Conservation (phyloP, 1,140 invertebrate genomes). For the Drosophila elegans region DNA sequence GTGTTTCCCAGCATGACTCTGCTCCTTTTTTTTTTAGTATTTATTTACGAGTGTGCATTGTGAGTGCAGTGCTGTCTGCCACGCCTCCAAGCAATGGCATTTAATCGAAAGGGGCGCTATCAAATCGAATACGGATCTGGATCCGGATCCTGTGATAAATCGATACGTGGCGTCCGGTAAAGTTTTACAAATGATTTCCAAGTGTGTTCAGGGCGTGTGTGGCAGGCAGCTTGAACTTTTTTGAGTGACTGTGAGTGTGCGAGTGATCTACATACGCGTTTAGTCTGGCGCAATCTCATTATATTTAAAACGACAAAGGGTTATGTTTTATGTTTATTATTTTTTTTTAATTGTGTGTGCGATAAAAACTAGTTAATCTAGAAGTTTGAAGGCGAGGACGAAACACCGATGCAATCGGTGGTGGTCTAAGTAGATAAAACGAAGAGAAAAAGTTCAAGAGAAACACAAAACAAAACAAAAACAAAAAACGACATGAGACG, state of each 20-base stretch:
- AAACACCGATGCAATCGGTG: constrained; percentile 51
- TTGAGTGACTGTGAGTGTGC: constrained; percentile 35
- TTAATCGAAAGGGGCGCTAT: constrained; percentile 37
- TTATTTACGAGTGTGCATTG: constrained; percentile 38
- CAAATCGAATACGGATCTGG: background rate
- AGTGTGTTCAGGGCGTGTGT: constrained; percentile 29
- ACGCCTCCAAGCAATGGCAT: constrained; percentile 50
- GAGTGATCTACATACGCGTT: constrained; percentile 25
- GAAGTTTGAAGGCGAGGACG: background rate
- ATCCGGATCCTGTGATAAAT: constrained; percentile 20
- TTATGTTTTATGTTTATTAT: constrained; percentile 31
- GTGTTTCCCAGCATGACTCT: constrained; percentile 37
- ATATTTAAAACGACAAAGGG: constrained; percentile 43
- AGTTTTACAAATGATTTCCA: constrained; percentile 25
- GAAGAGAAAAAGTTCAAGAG: constrained; percentile 16
- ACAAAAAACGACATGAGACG: constrained; percentile 7
- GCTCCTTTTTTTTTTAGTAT: constrained; percentile 35
- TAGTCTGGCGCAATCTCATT: constrained; percentile 71
- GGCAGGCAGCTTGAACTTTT: constrained; percentile 12
- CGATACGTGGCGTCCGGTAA: background rate
- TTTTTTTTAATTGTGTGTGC: constrained; percentile 18
- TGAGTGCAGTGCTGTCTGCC: constrained; percentile 32
- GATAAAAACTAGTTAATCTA: constrained; percentile 3
- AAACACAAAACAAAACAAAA: background rate
- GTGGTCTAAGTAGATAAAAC: constrained; percentile 3